Base-by-base conservation (phyloP, 1,140 invertebrate species). In the Eciton burchellii region DNA sequence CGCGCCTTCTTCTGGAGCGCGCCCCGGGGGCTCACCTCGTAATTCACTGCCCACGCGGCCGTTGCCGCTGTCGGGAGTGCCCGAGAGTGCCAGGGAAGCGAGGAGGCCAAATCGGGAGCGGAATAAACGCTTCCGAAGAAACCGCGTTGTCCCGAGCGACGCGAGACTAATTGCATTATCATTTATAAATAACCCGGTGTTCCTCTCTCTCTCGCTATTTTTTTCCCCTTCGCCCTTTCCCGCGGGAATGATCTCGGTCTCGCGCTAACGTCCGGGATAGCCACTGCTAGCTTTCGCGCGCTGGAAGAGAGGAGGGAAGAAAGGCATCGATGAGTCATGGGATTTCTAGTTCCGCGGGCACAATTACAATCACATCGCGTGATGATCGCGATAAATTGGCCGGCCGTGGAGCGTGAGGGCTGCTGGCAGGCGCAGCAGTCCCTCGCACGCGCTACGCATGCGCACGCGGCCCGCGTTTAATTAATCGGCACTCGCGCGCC, bases 31-130 rank as follows among this genome's bases (percentile, higher is more conserved):
- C 76, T 77, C 77, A 70, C 81, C 89, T 90, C 87, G 86, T 90
- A 88, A 89, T 59, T 89, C 87, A 89, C 86, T 83, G 65, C 89
- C 89, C 84, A 88, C 89, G 82, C 88, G 49, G 70, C 62, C 56
- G 47, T 35, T 35, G 35, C 63, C 66, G 74, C 56, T 29, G 74
- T 21, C 29, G 35, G 49, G 43, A n/a, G n/a, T n/a, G 63, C 66
- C 63, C n/a, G n/a, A n/a, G 49, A 68, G 74, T 68, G 74, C 21
- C 29, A 79, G 79, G 29, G 45, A 16, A n/a, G 52, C 59, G 57
- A 74, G 62, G 49, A 60, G 82, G 56, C 68, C 62, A 85, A 85
- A 82, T 85, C 84, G 52, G 60, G 63, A 85, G 54, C 60, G 60
- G 57, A 84, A 84, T 82, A 77, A 83, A 65, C 82, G 84, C 59